Evolutionary conservation across 1,140 invertebrate species (phyloP).

Genomic region (Pemphigus obesinymphae): DNA sequence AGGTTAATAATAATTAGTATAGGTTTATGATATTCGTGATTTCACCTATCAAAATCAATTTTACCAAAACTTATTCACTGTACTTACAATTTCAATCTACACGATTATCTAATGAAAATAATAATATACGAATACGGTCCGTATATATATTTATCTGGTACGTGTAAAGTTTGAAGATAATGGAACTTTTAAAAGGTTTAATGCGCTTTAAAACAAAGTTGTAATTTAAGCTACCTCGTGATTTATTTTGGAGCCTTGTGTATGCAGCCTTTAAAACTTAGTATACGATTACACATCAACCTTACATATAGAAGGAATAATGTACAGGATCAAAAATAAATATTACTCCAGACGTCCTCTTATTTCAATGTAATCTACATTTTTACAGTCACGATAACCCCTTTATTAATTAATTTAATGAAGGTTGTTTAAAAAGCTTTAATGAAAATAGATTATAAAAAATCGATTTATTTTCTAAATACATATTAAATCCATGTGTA

Average conservation of each 20-base stretch:
- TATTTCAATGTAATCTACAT: background rate
- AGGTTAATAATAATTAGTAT: too few species aligned
- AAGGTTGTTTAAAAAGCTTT: background rate
- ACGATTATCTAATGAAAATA: background rate
- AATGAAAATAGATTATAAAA: background rate
- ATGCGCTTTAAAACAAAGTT: conserved; percentile 35
- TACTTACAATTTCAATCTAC: background rate
- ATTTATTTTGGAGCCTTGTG: background rate
- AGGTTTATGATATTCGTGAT: background rate
- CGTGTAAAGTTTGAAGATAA: conserved; percentile 17
- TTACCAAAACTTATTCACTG: background rate
- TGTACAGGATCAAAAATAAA: background rate
- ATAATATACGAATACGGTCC: background rate
- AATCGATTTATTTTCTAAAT: background rate
- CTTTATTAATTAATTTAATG: background rate
- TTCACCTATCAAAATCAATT: background rate
- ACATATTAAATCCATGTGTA: too few species aligned
- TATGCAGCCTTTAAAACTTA: conserved; percentile 9
- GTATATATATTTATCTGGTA: background rate
- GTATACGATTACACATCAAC: background rate
- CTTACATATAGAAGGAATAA: background rate
- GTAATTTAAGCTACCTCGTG: conserved; percentile 14
- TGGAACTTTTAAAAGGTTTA: conserved; percentile 37
- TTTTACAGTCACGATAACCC: background rate
- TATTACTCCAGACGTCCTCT: background rate